These are phyloP conservation scores for Nyctibius bracteatus DNA, from an alignment of 2,113 vertebrate genomes.

Conservation along the genomic window DNA sequence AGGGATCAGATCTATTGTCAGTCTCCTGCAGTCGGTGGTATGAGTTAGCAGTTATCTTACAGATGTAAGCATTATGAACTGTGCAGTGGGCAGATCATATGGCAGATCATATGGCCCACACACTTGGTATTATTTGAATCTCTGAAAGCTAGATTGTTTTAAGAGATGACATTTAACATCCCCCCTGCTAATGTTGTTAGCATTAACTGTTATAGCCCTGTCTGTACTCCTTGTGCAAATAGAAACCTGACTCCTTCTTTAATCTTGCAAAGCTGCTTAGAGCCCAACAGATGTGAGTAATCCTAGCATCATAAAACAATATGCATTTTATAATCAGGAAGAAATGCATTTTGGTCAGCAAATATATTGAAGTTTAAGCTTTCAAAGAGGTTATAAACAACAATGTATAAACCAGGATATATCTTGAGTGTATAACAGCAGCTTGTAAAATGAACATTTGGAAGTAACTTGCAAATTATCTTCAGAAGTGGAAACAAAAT, in stretches of 20 bases:
- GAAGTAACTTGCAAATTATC: conserved; percentile 57
- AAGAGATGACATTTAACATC: not conserved
- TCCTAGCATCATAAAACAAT: not conserved
- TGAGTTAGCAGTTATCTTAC: too few relatives aligned
- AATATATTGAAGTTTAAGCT: not conserved
- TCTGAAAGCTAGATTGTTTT: not conserved
- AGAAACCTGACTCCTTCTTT: not conserved
- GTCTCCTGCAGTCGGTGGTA: not conserved
- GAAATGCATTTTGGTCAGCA: not conserved
- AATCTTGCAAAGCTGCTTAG: not conserved
- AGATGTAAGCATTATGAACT: not conserved
- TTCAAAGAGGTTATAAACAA: not conserved
- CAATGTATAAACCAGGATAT: not conserved
- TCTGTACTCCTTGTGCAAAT: not conserved
- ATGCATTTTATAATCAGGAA: not conserved
- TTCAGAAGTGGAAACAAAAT: conserved; percentile 33
- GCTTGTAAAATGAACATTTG: conserved; percentile 49
- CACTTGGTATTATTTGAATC: not conserved
- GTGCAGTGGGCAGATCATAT: not conserved
- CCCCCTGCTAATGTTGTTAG: not conserved
- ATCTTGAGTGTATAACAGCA: not conserved
- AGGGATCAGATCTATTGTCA: not conserved
- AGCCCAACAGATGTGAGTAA: not conserved
- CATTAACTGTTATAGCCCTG: not conserved
- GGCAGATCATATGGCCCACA: not conserved